Percentiles rank a stretch among this genome's conserved stretches.
These are phyloP conservation scores for Liolophura sinensis DNA, from an alignment of 1,140 invertebrate genomes.

Conservation along the genomic window DNA sequence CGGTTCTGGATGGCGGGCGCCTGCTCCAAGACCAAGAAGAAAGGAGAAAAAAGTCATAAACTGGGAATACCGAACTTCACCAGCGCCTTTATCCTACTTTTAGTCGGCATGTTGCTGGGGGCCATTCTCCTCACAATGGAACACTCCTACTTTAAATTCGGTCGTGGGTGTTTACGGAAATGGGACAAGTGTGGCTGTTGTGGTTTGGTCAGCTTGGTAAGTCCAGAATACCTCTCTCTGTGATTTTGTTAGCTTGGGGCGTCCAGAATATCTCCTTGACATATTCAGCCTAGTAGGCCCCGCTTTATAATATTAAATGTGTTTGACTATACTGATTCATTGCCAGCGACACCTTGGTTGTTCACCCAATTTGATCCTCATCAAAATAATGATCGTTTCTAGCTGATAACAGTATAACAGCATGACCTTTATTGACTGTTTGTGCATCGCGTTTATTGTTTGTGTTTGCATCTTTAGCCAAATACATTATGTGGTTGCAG, in stretches of 20 bases:
- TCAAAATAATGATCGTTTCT: too few species aligned
- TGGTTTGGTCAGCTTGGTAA: slow-evolving; percentile 83
- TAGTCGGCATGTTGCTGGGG: slow-evolving; percentile 88
- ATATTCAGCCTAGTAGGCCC: too few species aligned
- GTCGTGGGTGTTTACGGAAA: slow-evolving; percentile 82
- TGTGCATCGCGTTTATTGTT: too few species aligned
- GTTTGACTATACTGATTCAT: too few species aligned
- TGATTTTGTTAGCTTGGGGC: too few species aligned
- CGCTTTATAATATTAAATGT: too few species aligned
- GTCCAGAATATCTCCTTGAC: too few species aligned
- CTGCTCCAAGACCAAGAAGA: slow-evolving; percentile 78
- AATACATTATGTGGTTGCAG: slow-evolving; percentile 46
- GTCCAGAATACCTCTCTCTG: slow-evolving; percentile 7
- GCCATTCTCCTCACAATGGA: slow-evolving; percentile 84
- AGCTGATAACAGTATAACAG: too few species aligned
- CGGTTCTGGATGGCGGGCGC: slow-evolving; percentile 98
- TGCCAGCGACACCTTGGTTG: too few species aligned
- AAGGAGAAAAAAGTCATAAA: slow-evolving; percentile 69
- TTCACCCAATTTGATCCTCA: too few species aligned
- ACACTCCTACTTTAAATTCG: slow-evolving; percentile 91
- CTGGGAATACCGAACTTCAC: slow-evolving; percentile 96
- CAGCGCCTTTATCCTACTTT: slow-evolving; percentile 92
- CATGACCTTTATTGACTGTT: too few species aligned
- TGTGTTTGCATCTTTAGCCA: too few species aligned
- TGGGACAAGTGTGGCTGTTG: slow-evolving; percentile 86